phyloP scores from a whole-genome alignment of 2,888 invertebrate genomes.

The Busseola fusca region DNA sequence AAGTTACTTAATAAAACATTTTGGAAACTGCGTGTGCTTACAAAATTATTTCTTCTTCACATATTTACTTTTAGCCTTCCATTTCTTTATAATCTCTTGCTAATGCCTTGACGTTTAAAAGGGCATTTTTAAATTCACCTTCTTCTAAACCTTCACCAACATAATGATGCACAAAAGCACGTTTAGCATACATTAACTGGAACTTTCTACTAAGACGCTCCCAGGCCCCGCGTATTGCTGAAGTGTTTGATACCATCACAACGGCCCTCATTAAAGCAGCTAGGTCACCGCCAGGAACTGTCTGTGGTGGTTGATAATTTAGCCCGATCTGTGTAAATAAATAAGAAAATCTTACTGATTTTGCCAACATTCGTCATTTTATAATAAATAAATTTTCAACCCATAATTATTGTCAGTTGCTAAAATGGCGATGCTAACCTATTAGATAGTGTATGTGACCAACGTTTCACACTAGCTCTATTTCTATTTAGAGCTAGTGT shows the following conservation, averaged over 20 bases:
- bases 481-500: no score
- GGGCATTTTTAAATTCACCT: slow-evolving; percentile 90
- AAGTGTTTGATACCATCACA: slow-evolving; percentile 95
- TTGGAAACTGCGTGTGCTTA: neutral
- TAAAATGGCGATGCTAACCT: neutral
- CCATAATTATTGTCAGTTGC: neutral
- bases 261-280: slow-evolving; percentile 93
- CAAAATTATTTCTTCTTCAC: slow-evolving; percentile 10
- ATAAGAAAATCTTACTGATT: neutral
- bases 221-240: slow-evolving; percentile 95
- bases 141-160: slow-evolving; percentile 93
- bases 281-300: slow-evolving; percentile 93
- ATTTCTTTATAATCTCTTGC: slow-evolving; percentile 92
- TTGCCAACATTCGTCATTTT: neutral
- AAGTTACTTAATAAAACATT: neutral
- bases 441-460: neutral
- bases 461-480: neutral
- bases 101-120: slow-evolving; percentile 90
- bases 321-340: slow-evolving; percentile 90
- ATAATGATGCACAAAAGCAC: slow-evolving; percentile 97
- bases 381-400: neutral
- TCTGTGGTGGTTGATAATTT: slow-evolving; percentile 93
- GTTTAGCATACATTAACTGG: slow-evolving; percentile 93
- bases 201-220: slow-evolving; percentile 93
- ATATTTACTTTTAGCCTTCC: slow-evolving; percentile 79